Evolutionary conservation across 2,113 vertebrate genomes (phyloP).

Genomic region (Machaerirhynchus nigripectus): DNA sequence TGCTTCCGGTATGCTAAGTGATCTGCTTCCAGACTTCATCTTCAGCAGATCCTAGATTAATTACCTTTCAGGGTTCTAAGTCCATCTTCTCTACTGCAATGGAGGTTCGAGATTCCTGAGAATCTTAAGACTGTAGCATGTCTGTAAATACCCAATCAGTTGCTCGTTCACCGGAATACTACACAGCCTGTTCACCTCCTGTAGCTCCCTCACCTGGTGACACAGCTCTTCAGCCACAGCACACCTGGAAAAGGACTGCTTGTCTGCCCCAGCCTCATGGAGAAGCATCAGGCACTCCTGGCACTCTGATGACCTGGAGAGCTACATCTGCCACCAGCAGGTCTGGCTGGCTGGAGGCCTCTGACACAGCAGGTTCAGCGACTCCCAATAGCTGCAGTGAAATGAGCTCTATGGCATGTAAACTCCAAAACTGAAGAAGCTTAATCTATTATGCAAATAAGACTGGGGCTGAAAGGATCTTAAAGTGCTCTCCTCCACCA

Average conservation of each 20-base stretch:
- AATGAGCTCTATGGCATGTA: neutral
- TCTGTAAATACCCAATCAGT: too few species aligned
- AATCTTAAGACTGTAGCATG: too few species aligned
- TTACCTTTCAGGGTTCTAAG: neutral
- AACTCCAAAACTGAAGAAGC: too few species aligned
- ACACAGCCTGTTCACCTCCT: neutral
- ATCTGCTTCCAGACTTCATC: neutral
- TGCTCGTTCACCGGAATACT: too few species aligned
- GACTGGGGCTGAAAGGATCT: neutral
- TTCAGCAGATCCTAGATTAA: neutral
- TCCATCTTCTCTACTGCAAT: neutral
- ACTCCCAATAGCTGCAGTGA: neutral
- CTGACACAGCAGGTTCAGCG: neutral
- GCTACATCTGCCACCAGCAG: neutral
- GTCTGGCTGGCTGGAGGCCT: neutral
- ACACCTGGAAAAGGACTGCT: neutral
- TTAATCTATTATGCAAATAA: neutral
- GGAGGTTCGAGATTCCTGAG: neutral
- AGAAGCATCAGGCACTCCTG: neutral
- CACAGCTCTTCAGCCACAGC: too few species aligned
- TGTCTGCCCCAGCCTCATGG: neutral
- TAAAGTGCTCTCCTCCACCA: neutral
- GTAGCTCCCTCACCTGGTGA: neutral
- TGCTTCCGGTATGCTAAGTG: neutral
- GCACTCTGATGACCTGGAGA: too few species aligned